Evolutionary conservation across 2,888 invertebrate species (phyloP), one percentile per base, ranked within the genome.

Genomic region (Stenodema calcarata): DNA sequence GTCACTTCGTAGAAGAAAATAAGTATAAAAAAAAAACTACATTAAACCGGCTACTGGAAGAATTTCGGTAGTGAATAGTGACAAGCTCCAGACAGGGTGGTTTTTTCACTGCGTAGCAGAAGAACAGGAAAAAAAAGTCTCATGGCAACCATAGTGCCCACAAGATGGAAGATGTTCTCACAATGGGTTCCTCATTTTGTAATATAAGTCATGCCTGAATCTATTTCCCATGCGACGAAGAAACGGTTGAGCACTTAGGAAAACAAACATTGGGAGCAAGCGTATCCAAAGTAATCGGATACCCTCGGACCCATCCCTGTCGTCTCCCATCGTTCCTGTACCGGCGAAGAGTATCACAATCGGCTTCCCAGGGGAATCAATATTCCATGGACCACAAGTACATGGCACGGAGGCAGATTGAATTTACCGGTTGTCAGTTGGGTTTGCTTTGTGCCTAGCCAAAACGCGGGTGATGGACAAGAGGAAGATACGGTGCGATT

Each of bases 281-380:
- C 86, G 86, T 86, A 86, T 41, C 86, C 62, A 86, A 86, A 80
- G 54, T 73, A 78, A 86, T 86, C 86, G 86, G 86, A 86, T 69
- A 80, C 86, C 81, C 86, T 82, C 28, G 18, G 54, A 54, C 30
- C 47, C 79, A 41, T 79, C 44, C 3, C 42, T 18, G 7, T 14
- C 80, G 27, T 18, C 80, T n/a, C 18, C 62, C 62, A 47, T 30
- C 44, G 54, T 27, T 50, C 18, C 44, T 80, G 47, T 23, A 47
- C 30, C 27, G 27, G 76, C 86, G 41, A 62, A 35, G 70, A 70
- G 76, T 75, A 79, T 75, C 54, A 79, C 73, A 44, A 69, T 54
- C 80, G 75, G 62, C 81, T 86, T 86, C 86, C 86, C 86, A 70
- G 35, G 86, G 81, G 86, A 86, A 86, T 86, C 86, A 86, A 86